phyloP scores from a whole-genome alignment of 2,113 vertebrate genomes.

The Phocoena phocoena region DNA sequence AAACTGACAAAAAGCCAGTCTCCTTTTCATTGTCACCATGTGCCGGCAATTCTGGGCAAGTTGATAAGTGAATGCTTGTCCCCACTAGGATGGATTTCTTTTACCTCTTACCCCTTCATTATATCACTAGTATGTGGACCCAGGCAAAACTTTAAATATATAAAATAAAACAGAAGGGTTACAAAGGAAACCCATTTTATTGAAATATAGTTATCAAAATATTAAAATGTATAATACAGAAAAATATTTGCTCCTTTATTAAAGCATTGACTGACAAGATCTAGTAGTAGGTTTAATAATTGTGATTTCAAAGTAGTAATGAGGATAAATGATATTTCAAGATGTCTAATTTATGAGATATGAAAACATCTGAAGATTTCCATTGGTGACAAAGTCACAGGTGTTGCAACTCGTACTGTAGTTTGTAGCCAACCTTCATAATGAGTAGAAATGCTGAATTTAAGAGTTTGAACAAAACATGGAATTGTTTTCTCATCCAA shows the following conservation, averaged over 20 bases:
- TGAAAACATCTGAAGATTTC: not conserved
- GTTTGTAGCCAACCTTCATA: not conserved
- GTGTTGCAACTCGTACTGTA: not conserved
- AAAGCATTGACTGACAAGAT: not conserved
- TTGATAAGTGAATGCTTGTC: not conserved
- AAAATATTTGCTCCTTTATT: not conserved
- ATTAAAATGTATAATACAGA: not conserved
- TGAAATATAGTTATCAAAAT: constrained; percentile 38
- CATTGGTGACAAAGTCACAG: not conserved
- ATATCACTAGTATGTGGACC: not conserved
- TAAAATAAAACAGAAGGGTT: not conserved
- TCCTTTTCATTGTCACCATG: not conserved
- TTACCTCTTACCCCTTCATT: not conserved
- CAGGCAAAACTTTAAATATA: not conserved
- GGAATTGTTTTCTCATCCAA: not conserved
- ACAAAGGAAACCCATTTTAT: not conserved
- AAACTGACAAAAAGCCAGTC: not conserved
- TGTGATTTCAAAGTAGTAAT: not conserved
- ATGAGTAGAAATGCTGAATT: not conserved
- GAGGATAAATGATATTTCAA: not conserved
- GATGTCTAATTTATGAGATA: not conserved
- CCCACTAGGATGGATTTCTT: not conserved
- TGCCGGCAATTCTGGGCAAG: not conserved
- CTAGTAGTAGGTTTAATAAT: not conserved
- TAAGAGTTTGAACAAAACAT: not conserved